These are phyloP conservation scores for Epizoanthus stellaris DNA, from an alignment of 92 coral and sea anemone species.

Conservation along the genomic window DNA sequence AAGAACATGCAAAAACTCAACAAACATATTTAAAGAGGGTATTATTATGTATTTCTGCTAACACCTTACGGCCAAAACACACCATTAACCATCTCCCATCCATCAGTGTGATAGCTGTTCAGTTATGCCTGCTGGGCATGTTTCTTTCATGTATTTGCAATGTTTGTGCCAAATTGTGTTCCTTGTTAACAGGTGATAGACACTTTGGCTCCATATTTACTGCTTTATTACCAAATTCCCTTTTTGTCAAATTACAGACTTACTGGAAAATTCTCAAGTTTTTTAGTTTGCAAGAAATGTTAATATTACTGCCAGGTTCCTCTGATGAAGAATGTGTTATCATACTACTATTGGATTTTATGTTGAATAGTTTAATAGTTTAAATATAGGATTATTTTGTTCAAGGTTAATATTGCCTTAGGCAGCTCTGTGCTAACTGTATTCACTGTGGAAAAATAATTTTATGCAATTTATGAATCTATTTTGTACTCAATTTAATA, in stretches of 20 bases:
- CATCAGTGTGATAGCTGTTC: background rate
- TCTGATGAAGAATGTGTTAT: no score
- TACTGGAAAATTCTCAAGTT: background rate
- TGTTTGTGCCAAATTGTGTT: background rate
- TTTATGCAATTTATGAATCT: no score
- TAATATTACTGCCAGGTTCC: background rate
- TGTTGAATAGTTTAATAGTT: no score
- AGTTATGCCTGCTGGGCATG: background rate
- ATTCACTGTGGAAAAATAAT: no score
- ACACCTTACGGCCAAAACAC: background rate
- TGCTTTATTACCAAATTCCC: background rate
- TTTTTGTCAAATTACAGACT: background rate
- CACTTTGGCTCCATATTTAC: background rate
- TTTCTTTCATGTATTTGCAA: background rate
- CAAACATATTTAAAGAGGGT: background rate
- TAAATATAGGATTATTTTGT: no score
- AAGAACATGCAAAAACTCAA: background rate
- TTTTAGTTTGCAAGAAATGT: background rate
- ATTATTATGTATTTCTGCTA: no score
- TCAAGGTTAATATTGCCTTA: no score
- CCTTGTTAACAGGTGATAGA: background rate
- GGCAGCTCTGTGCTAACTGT: no score
- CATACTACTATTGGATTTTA: no score
- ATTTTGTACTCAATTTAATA: no score
- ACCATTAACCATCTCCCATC: background rate